Evolutionary conservation across 2,888 invertebrate genomes (phyloP).

Genomic region (Limulus polyphemus): DNA sequence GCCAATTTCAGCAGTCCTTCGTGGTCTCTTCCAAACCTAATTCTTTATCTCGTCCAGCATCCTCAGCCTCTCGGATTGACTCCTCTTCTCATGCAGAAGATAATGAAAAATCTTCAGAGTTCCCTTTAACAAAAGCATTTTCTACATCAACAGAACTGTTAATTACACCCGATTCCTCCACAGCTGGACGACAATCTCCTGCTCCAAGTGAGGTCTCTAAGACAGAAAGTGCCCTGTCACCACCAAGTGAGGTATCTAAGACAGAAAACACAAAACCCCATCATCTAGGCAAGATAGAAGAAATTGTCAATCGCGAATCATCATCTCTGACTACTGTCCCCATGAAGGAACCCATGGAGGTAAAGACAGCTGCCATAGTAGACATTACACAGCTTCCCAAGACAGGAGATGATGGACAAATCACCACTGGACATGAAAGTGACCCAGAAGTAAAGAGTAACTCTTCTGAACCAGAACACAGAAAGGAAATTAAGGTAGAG

Average conservation of each 20-base stretch:
- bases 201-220: constrained; percentile 33
- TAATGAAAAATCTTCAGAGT: constrained; percentile 11
- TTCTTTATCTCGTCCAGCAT: constrained; percentile 28
- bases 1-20: constrained; percentile 9
- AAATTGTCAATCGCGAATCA: constrained; percentile 10
- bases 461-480: too few relatives aligned
- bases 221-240: constrained; percentile 30
- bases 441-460: too few relatives aligned
- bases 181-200: constrained; percentile 30
- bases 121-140: constrained; percentile 27
- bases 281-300: constrained; percentile 27
- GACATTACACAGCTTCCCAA: constrained; percentile 12
- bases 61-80: constrained; percentile 27
- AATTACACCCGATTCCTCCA: constrained; percentile 27
- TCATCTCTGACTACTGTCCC: neutral
- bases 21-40: constrained; percentile 27
- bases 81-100: constrained; percentile 26
- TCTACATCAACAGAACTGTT: constrained; percentile 29
- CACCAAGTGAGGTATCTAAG: constrained; percentile 31
- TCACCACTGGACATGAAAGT: too few relatives aligned
- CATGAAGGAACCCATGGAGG: constrained; percentile 20
- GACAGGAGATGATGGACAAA: neutral
- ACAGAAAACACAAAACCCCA: constrained; percentile 30
- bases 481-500: too few relatives aligned
- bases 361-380: constrained; percentile 22